phyloP scores from a whole-genome alignment of 2,888 invertebrate species.

The Agrotis exclamationis region DNA sequence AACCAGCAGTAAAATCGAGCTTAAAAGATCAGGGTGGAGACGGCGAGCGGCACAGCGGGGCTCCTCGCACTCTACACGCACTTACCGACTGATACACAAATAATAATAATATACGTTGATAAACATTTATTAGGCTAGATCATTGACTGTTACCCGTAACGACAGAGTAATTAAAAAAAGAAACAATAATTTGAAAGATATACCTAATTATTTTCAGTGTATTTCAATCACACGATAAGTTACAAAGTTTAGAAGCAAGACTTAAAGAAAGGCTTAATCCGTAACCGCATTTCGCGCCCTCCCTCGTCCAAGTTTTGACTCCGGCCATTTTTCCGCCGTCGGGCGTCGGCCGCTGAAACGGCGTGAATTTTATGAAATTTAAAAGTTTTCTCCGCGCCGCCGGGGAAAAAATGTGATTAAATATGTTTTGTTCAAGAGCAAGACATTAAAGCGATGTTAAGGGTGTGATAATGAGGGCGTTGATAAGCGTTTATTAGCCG shows the following conservation, averaged over 20 bases:
- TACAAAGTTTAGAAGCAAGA: slow-evolving; percentile 13
- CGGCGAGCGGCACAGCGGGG: slow-evolving; percentile 62
- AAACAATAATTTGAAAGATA: background rate
- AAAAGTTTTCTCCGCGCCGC: slow-evolving; percentile 83
- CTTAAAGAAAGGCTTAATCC: slow-evolving; percentile 37
- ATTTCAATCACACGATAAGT: slow-evolving; percentile 23
- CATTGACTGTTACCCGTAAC: background rate
- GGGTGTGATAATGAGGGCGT: slow-evolving; percentile 91
- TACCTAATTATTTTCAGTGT: background rate
- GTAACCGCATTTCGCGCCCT: slow-evolving; percentile 21
- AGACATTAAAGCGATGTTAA: slow-evolving; percentile 91
- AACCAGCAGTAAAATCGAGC: slow-evolving; percentile 86
- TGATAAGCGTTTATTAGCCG: slow-evolving; percentile 91
- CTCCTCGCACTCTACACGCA: slow-evolving; percentile 60
- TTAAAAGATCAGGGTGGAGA: slow-evolving; percentile 86
- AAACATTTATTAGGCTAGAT: background rate
- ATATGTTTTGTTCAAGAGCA: slow-evolving; percentile 92
- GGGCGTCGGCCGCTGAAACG: slow-evolving; percentile 59
- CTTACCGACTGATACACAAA: slow-evolving; percentile 23
- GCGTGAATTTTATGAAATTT: slow-evolving; percentile 86
- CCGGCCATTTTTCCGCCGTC: slow-evolving; percentile 55
- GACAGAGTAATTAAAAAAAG: no score
- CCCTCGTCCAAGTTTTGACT: slow-evolving; percentile 15
- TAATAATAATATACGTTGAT: slow-evolving; percentile 15
- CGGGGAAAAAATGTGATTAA: slow-evolving; percentile 90